Base-by-base conservation (phyloP, 2,797 vertebrate species). In the Tenualosa ilisha region DNA sequence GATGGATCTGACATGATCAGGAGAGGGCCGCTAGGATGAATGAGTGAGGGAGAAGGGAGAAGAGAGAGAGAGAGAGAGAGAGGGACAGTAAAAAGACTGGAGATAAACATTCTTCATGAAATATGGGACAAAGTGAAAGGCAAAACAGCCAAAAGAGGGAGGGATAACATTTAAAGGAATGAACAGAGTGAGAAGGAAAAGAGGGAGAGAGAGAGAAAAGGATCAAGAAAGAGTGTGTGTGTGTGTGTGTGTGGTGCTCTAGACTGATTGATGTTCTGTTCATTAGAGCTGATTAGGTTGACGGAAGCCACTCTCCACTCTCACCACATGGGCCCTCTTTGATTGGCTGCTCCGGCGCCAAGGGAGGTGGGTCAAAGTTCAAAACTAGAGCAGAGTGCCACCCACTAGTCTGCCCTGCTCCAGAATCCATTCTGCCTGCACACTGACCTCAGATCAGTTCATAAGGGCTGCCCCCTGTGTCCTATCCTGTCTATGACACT, bases 221-320 rank as follows among this genome's bases (percentile, higher is more conserved):
- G 65, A 17, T 56, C 9, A 7, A n/a, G n/a, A n/a, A n/a, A n/a
- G n/a, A n/a, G n/a, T 31, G 31, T 31, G 31, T 31, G 31, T 31
- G 31, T 53, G 51, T 53, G 51, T 11, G 51, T 11, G 86, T 9
- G 59, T 6, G 59, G 22, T 40, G 86, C 89, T 91, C 88, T 90
- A 75, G 86, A 90, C 81, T 92, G 94, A 95, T 93, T 92, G 94
- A 95, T 94, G 90, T 88, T 61, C 86, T 92, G 89, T 90, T 92
- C 61, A 86, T 93, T 94, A 92, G 91, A 88, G 89, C 88, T 93
- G 92, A 94, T 94, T 94, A 93, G 93, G 92, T 90, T 91, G 85
- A 89, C 90, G 87, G 68, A 86, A 90, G 87, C 87, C 88, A 91
- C 89, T 85, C 72, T 89, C 46, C 46, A 84, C 91, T 86, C 51